Percentiles rank a stretch among this genome's conserved stretches.
Evolutionary conservation across 2,113 vertebrate species (phyloP).

Genomic region (Oceanites oceanicus): DNA sequence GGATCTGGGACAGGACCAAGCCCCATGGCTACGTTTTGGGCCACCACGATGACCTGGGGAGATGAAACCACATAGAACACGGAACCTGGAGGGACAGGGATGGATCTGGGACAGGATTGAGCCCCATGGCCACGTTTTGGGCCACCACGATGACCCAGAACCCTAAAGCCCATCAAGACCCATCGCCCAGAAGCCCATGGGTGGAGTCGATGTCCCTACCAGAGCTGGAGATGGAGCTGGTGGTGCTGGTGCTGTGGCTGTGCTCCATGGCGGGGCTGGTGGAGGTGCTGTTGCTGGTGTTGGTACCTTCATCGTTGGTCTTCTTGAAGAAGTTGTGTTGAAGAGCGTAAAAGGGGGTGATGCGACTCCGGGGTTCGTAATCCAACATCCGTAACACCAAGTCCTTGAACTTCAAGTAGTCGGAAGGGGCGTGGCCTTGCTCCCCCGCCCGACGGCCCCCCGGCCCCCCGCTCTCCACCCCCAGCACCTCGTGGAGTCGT

Average conservation of each 20-base stretch:
- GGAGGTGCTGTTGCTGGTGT: constrained; percentile 91
- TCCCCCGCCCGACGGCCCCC: constrained; percentile 89
- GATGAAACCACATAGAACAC: background rate
- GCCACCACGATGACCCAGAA: too few relatives aligned
- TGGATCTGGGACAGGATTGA: background rate
- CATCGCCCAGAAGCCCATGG: too few relatives aligned
- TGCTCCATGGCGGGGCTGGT: constrained; percentile 92
- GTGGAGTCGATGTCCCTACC: constrained; percentile 63
- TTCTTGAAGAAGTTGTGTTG: constrained; percentile 98
- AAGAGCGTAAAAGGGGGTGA: constrained; percentile 94
- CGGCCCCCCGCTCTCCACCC: constrained; percentile 92
- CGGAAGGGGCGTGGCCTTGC: constrained; percentile 90
- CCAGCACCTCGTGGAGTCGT: constrained; percentile 91
- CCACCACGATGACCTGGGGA: background rate
- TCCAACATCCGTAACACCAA: constrained; percentile 95
- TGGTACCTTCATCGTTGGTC: constrained; percentile 94
- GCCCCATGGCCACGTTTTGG: too few relatives aligned
- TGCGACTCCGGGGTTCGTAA: constrained; percentile 92
- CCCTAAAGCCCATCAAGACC: too few relatives aligned
- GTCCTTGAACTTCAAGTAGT: constrained; percentile 97
- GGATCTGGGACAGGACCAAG: too few relatives aligned
- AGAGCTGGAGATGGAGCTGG: constrained; percentile 93
- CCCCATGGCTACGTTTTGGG: background rate
- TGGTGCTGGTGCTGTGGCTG: constrained; percentile 90
- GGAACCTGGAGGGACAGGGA: too few relatives aligned